Base-by-base conservation (phyloP, 2,797 vertebrate genomes). In the Rhyacichthys aspro region DNA sequence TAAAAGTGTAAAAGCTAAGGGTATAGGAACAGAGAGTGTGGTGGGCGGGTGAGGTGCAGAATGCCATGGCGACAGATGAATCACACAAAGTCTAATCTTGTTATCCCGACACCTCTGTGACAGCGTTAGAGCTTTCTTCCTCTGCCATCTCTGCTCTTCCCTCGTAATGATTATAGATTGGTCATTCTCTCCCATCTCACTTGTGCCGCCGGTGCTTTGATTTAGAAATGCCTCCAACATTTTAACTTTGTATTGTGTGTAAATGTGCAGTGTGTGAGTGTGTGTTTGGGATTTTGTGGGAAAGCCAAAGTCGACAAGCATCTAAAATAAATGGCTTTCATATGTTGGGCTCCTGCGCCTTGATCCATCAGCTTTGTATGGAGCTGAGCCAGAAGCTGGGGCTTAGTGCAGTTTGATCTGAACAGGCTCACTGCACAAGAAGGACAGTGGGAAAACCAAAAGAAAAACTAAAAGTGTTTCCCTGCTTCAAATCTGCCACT, bases 161-260 rank as follows among this genome's bases (percentile, higher is more conserved):
- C 70, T 72, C 70, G 79, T 90, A 91, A 93, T 89, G 86, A 92
- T 92, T 90, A 92, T 87, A 84, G 88, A 91, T 91, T 54, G 84
- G 67, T 72, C 68, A 62, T 80, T 83, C 67, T 75, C 79, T 58
- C 59, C 78, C 64, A 8, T 74, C 74, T 82, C 60, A 61, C 75
- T 76, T 59, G 61, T 71, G 74, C 76, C 18, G 73, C 55, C 28
- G 66, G 85, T 81, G 83, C 69, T 69, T 70, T 67, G 79, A 77
- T 83, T 76, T 66, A 86, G 82, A 79, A 82, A 78, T 63, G 76
- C 67, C 73, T 68, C 69, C 57, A 55, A 69, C 62, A 0, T 61
- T 55, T 56, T 50, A 68, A 56, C 67, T 74, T 76, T 52, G 48
- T 65, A 17, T 58, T 37, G 67, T 50, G 70, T 70, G 76, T 50